Evolutionary conservation across 2,797 vertebrate species (phyloP).

Genomic region (Notamacropus eugenii): DNA sequence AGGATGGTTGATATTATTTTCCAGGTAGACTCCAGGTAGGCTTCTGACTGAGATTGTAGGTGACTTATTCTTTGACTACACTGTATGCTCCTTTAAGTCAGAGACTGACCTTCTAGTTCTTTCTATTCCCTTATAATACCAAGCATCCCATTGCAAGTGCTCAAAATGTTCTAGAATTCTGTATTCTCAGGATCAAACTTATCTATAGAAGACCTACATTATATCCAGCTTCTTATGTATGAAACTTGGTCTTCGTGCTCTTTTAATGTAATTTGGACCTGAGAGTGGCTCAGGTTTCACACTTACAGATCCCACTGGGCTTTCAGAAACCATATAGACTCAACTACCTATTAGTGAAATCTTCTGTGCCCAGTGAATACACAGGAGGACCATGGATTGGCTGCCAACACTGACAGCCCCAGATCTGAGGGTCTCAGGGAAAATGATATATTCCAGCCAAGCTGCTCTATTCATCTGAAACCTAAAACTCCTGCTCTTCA

Average conservation of each 20-base stretch:
- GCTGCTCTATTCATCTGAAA: neutral
- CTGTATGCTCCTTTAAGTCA: neutral
- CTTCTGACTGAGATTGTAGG: neutral
- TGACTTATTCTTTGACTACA: neutral
- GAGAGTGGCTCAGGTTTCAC: neutral
- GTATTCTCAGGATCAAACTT: neutral
- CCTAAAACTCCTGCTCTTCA: neutral
- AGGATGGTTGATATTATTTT: neutral
- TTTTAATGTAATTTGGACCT: neutral
- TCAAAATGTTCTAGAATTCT: neutral
- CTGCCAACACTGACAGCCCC: neutral
- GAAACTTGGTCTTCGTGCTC: neutral
- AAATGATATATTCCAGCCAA: neutral
- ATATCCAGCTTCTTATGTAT: neutral
- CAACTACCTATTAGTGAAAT: neutral
- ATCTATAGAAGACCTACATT: neutral
- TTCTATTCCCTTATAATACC: neutral
- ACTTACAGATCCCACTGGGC: neutral
- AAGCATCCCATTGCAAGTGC: neutral
- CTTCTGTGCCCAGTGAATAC: neutral
- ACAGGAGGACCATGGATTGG: neutral
- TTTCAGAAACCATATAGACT: neutral
- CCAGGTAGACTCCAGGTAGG: neutral
- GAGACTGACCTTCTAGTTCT: neutral
- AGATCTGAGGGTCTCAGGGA: neutral